A percentile compares a stretch with the other conserved stretches of the same genome.
These are phyloP conservation scores for Cheirogaleus major DNA, from an alignment of 2,797 vertebrate species.

Conservation along the genomic window DNA sequence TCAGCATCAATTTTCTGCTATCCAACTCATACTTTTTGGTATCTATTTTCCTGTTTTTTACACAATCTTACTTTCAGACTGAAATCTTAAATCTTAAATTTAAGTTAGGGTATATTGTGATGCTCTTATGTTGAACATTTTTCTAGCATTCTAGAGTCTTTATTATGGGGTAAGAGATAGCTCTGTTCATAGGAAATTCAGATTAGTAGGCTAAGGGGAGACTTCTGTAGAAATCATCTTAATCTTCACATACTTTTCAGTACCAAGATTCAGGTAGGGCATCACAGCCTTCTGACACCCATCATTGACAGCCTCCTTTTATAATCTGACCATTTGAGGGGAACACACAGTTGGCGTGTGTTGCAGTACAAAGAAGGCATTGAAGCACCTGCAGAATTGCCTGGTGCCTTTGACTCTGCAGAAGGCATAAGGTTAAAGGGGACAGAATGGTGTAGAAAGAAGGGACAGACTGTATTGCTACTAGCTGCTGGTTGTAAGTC, in stretches of 20 bases:
- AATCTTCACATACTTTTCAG: slow-evolving; percentile 31
- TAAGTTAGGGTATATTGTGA: neutral
- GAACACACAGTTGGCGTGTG: neutral
- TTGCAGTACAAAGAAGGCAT: neutral
- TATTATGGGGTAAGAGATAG: neutral
- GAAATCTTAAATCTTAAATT: slow-evolving; percentile 65
- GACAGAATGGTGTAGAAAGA: neutral
- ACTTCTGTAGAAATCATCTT: slow-evolving; percentile 49
- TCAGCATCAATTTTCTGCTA: neutral
- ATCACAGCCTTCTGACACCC: slow-evolving; percentile 73
- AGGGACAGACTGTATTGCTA: neutral
- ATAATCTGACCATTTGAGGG: slow-evolving; percentile 72
- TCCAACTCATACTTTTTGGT: neutral
- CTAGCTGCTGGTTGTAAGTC: neutral
- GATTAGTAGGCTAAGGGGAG: neutral
- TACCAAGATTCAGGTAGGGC: slow-evolving; percentile 61
- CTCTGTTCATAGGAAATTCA: neutral
- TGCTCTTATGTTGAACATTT: neutral
- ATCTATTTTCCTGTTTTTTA: neutral
- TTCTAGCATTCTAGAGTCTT: neutral
- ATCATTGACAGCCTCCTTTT: slow-evolving; percentile 68
- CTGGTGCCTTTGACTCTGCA: neutral
- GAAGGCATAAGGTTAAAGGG: slow-evolving; percentile 20
- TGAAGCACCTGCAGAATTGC: neutral
- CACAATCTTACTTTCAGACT: neutral